Evolutionary conservation across 2,113 vertebrate species (phyloP).

Genomic region (Uria lomvia): DNA sequence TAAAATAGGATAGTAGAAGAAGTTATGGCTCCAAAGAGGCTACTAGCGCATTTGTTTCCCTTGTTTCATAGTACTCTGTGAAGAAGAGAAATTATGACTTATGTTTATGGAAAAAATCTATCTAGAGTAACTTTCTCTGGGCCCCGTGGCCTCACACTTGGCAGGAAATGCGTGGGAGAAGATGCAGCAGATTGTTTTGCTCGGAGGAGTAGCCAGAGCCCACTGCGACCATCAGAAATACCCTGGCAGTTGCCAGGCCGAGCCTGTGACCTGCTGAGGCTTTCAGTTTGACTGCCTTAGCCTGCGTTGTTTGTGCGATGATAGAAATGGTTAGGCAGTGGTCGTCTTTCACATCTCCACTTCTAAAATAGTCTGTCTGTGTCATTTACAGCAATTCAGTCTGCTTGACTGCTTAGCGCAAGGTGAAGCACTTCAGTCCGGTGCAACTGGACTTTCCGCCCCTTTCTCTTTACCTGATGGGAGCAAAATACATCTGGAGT

Average conservation of each 20-base stretch:
- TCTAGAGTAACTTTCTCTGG: neutral
- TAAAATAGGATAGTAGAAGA: neutral
- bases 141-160: neutral
- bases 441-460: neutral
- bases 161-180: slow-evolving; percentile 43
- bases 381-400: neutral
- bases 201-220: neutral
- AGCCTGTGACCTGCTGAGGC: neutral
- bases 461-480: neutral
- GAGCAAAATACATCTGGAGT: neutral
- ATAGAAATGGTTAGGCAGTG: neutral
- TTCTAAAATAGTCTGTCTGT: neutral
- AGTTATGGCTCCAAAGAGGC: neutral
- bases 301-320: neutral
- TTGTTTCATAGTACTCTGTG: neutral
- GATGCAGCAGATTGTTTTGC: slow-evolving; percentile 1
- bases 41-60: neutral
- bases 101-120: slow-evolving; percentile 11
- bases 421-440: neutral
- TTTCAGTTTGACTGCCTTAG: neutral
- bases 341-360: neutral
- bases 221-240: neutral
- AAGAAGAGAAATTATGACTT: neutral
- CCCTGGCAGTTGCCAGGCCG: neutral
- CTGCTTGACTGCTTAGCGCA: neutral